Percentiles rank a stretch among this genome's conserved stretches.
Conservation (phyloP, 2,113 vertebrate genomes). For the Ictidomys tridecemlineatus region DNA sequence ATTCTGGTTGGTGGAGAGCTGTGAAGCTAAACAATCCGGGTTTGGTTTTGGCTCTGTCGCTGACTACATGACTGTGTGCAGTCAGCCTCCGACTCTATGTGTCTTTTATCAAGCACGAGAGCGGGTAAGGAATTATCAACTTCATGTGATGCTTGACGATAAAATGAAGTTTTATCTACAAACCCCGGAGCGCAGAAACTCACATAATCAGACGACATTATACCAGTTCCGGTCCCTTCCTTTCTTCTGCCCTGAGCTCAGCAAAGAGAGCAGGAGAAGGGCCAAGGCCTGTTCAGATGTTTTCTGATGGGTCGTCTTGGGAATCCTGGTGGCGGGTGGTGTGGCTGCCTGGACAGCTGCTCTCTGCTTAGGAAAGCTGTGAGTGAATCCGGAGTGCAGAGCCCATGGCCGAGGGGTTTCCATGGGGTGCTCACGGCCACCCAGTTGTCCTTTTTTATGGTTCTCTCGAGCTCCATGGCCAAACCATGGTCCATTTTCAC, state of each 20-base stretch:
- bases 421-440: neutral
- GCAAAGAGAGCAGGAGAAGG: neutral
- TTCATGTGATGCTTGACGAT: neutral
- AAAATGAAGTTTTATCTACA: neutral
- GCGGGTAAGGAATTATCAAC: conserved; percentile 37
- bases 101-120: neutral
- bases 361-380: conserved; percentile 3
- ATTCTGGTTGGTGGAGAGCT: neutral
- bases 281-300: too few species aligned
- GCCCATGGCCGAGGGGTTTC: neutral
- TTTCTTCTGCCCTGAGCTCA: neutral
- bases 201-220: neutral
- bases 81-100: neutral
- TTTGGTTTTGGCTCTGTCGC: neutral
- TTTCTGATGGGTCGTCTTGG: neutral
- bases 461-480: rapidly evolving
- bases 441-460: neutral
- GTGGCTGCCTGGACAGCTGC: neutral
- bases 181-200: neutral
- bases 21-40: neutral
- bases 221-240: neutral
- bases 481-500: rapidly evolving
- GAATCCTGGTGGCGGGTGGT: neutral
- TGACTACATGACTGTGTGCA: neutral
- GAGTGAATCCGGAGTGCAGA: neutral